phyloP scores from a whole-genome alignment of 2,113 vertebrate species.

The Chaetodon trifascialis region DNA sequence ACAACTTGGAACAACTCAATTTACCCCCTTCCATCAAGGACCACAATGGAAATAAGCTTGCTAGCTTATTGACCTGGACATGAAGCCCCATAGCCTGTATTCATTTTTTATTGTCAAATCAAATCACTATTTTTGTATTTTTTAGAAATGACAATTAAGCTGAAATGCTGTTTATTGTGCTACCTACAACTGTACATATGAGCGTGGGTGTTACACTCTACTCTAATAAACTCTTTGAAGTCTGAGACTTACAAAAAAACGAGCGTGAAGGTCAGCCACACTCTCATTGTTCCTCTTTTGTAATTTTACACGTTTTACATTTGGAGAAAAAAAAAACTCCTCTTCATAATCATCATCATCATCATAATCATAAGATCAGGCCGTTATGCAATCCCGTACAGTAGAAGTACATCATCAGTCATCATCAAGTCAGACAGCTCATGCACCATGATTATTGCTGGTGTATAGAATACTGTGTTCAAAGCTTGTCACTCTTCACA shows the following conservation, averaged over 20 bases:
- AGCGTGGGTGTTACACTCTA: too few relatives aligned
- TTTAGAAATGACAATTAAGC: not conserved
- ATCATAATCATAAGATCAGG: not conserved
- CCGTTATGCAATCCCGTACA: not conserved
- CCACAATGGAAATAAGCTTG: too few relatives aligned
- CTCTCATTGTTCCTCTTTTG: not conserved
- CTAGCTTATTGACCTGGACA: too few relatives aligned
- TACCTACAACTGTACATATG: too few relatives aligned
- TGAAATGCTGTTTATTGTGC: too few relatives aligned
- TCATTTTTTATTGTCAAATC: too few relatives aligned
- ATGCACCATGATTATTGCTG: not conserved
- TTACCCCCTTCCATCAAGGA: too few relatives aligned
- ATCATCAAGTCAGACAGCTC: not conserved
- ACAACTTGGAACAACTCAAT: not conserved
- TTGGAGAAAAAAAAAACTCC: too few relatives aligned
- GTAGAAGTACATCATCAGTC: not conserved
- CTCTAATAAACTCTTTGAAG: too few relatives aligned
- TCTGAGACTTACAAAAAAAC: too few relatives aligned
- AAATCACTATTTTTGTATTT: not conserved
- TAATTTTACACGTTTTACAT: not conserved
- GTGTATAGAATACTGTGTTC: not conserved
- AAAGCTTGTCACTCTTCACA: not conserved
- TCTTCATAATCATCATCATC: too few relatives aligned
- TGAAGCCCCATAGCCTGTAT: too few relatives aligned
- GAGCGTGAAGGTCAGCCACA: not conserved